Percentiles rank a stretch among this genome's conserved stretches.
Conservation (phyloP, 2,797 vertebrate species). For the Eulemur coronatus region DNA sequence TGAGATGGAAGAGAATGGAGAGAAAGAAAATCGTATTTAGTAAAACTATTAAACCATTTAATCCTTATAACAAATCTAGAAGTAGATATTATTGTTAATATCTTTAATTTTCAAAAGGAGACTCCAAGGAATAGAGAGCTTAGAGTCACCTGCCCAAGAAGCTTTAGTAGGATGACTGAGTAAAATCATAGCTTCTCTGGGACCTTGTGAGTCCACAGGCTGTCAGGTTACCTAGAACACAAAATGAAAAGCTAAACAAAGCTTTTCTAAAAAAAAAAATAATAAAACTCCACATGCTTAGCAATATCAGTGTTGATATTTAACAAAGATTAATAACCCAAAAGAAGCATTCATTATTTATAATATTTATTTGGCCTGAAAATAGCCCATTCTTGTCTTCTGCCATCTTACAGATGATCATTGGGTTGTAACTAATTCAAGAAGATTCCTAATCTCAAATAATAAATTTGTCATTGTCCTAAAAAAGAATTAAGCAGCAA, state of each 20-base stretch:
- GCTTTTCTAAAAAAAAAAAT: neutral
- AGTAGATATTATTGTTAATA: neutral
- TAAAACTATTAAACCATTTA: neutral
- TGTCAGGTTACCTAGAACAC: neutral
- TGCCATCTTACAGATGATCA: neutral
- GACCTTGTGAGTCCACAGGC: neutral
- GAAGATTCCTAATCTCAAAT: neutral
- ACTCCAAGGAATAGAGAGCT: neutral
- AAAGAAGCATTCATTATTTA: neutral
- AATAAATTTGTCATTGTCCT: neutral
- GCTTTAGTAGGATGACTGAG: neutral
- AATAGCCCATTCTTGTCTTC: neutral
- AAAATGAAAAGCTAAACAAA: conserved; percentile 6
- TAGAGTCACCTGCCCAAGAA: neutral
- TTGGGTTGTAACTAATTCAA: neutral
- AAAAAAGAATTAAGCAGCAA: neutral
- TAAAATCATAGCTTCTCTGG: neutral
- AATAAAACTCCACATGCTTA: neutral
- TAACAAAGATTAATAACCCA: neutral
- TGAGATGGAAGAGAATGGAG: neutral
- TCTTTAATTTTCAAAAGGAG: neutral
- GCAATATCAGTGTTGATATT: neutral
- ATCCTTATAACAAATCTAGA: neutral
- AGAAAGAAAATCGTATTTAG: neutral
- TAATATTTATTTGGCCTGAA: neutral